Conservation (phyloP, 2,113 vertebrate genomes). For the Pachycephala philippinensis region DNA sequence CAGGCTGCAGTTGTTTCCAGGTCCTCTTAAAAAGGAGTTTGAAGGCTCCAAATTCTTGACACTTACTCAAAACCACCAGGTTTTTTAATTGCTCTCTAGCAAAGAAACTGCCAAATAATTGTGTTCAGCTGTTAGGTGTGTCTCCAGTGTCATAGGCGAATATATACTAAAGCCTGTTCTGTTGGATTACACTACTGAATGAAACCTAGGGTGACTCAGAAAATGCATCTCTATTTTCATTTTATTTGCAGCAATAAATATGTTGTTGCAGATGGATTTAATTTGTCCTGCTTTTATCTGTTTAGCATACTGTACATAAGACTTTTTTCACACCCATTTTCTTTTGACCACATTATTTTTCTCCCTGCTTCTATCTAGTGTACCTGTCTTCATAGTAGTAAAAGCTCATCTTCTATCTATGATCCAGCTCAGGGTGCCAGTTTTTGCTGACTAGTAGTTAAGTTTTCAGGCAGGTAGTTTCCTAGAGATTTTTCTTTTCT, state of each 20-base stretch:
- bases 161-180: background rate
- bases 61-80: background rate
- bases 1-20: background rate
- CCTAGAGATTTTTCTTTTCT: background rate
- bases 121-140: background rate
- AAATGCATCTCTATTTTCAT: background rate
- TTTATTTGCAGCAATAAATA: background rate
- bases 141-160: background rate
- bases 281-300: background rate
- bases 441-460: background rate
- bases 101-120: background rate
- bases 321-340: background rate
- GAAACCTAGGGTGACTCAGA: background rate
- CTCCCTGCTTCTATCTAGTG: background rate
- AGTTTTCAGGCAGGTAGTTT: background rate
- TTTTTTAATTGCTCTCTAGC: background rate
- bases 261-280: background rate
- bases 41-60: background rate
- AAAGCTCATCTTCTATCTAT: background rate
- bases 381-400: background rate
- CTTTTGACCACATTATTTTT: background rate
- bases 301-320: background rate
- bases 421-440: background rate
- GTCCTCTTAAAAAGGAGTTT: background rate
- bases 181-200: background rate